Base-by-base conservation (phyloP, 2,113 vertebrate species). In the Tichodroma muraria region DNA sequence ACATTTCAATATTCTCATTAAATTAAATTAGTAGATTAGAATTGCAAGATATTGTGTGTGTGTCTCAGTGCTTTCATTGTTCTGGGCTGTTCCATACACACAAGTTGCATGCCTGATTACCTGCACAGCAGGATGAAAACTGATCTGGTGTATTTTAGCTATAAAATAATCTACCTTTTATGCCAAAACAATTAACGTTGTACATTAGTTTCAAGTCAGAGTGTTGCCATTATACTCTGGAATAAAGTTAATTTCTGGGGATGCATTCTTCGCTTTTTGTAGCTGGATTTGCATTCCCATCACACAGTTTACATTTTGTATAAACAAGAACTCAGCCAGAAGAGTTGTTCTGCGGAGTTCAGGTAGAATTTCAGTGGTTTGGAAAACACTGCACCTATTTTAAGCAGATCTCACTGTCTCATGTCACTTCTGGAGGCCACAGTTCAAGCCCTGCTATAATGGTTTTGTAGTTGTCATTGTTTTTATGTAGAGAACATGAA, bases 121-220 rank as follows among this genome's bases (percentile, higher is more conserved):
- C 81, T 93, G 82, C 81, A 93, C 85, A 89, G 91, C 76, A 72
- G 90, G 93, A 84, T 95, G 88, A 90, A 95, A 95, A 92, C 90
- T 86, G 86, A 96, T 95, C 93, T 96, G 93, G 71, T 94, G 2
- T 79, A 85, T 95, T 92, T 85, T 86, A 86, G 84, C 88, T 88
- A 68, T 78, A 50, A 85, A 96, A 86, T 89, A 96, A 93, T 95
- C 91, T 85, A 95, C 73, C 81, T 95, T 86, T 85, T 79, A 69
- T 95, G 95, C 81, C 95, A 90, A n/a, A 83, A 95, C 69, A 76
- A 88, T 96, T 95, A 92, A 94, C 95, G 88, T 73, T 68, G 16
- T 65, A 52, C 72, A 80, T 96, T 72, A 91, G 65, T 80, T 95
- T 95, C 72, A 70, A 95, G 79, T 85, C 84, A 73, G 61, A 63